Evolutionary conservation across 2,888 invertebrate species (phyloP), one percentile per base, ranked within the genome.

Genomic region (Cerceris rybyensis): DNA sequence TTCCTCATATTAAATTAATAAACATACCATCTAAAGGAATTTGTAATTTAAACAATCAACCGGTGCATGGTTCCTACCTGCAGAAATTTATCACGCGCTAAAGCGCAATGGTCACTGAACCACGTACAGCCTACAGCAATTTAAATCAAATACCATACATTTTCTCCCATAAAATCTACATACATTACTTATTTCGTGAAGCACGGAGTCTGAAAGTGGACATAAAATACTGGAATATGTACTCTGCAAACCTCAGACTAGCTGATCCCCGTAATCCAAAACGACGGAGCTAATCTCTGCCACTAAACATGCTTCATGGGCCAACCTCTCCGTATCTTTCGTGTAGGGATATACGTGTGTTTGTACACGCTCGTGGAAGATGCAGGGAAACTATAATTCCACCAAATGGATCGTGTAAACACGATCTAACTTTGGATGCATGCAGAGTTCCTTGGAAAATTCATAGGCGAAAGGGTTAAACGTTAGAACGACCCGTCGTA

Each of bases 401-500:
- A 58, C 61, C 70, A 79, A 75, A 71, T 75, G 77, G 84, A 81
- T 84, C 68, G 80, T 52, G 75, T 66, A 69, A 73, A 80, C 77
- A 71, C 65, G 70, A 63, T 55, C 39, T 57, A 76, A 76, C 69
- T 59, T 13, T 68, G 65, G 8, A 16, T 14, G 65, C 57, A 41
- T 41, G 85, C 59, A 67, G 28, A 28, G 74, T 74, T 85, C 75
- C 78, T 76, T 80, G 76, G 80, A 78, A 82, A 85, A 82, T 80
- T 76, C 85, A 76, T 72, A 67, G 58, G 71, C 63, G 9, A 71
- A 59, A 66, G 65, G 78, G 71, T 66, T 74, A 68, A 75, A 73
- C 63, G 68, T 61, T 70, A 46, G 64, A 61, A 58, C 70, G 69
- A 70, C 66, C 42, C 64, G 17, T 43, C 41, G 11, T 39, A 14